Evolutionary conservation across 1,140 invertebrate genomes (phyloP).

Genomic region (Heliconius himera): DNA sequence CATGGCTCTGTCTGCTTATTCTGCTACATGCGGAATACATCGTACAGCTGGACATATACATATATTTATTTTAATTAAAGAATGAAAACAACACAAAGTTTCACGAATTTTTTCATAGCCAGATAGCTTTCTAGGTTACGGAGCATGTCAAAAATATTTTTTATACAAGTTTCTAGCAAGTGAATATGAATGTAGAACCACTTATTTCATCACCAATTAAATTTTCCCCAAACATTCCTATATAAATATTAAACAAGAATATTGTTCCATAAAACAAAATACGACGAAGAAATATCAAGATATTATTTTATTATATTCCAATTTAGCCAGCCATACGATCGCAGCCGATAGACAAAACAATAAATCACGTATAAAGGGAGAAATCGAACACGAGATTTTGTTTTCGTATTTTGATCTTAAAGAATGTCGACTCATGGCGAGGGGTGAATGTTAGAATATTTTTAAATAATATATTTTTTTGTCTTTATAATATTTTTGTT

Average conservation of each 20-base stretch:
- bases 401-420: slow-evolving; percentile 12
- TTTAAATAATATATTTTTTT: slow-evolving; percentile 7
- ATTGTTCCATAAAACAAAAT: neutral
- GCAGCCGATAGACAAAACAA: slow-evolving; percentile 15
- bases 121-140: neutral
- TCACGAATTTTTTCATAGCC: neutral
- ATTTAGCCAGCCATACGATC: slow-evolving; percentile 12
- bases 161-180: no score
- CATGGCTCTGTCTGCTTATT: no score
- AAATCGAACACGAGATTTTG: slow-evolving; percentile 12
- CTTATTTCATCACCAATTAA: neutral
- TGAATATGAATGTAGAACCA: no score
- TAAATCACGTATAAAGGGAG: slow-evolving; percentile 11
- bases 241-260: neutral
- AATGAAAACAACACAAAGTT: neutral
- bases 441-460: neutral
- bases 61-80: neutral
- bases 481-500: neutral
- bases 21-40: no score
- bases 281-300: neutral
- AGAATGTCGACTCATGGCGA: slow-evolving; percentile 8
- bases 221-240: neutral
- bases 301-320: slow-evolving; percentile 14
- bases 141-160: neutral
- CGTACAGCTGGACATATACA: neutral